Base-by-base conservation (phyloP, 2,797 vertebrate species). In the Helicolenus hilgendorfi region DNA sequence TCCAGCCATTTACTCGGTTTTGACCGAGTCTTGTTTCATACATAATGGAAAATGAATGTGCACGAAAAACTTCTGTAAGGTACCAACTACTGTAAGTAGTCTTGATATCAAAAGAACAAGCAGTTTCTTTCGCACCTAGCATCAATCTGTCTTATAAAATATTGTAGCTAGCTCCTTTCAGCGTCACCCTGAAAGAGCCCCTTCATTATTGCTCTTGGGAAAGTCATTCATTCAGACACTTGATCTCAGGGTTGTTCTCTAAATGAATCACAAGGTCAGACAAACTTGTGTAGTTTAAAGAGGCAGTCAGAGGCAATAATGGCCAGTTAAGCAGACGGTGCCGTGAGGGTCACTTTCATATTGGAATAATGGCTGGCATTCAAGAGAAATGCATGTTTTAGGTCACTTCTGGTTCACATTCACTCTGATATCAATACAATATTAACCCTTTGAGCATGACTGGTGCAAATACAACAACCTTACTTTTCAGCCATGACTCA, bases 191-290 rank as follows among this genome's bases (percentile, higher is more conserved):
- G 14, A 20, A 29, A 72, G 22, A 69, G 22, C 35, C 74, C 59
- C 11, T 38, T 13, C 36, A 72, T 80, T 33, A 81, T 29, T 58
- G 56, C 72, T 74, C 36, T 26, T 22, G 9, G 41, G 45, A 45
- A 59, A 58, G 27, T 72, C 76, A 73, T 84, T 31, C 64, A 72
- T 62, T 68, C 31, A 60, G 67, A 76, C 31, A 15, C 76, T 72
- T 81, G 55, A 60, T 53, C 55, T 58, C 60, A 22, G 22, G 2
- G 22, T 60, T 20, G 11, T 80, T 65, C 31, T 63, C 59, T 9
- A 53, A 77, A 77, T 76, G 38, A 85, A 74, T 84, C 78, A 84
- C 76, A 67, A 77, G 78, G 79, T 83, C 45, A 27, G 9, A 75
- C 70, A 56, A 75, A 76, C 53, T 31, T 20, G 49, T 5, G 8